These are phyloP conservation scores for Seira musarum DNA, from an alignment of 2,888 invertebrate genomes.

Conservation along the genomic window DNA sequence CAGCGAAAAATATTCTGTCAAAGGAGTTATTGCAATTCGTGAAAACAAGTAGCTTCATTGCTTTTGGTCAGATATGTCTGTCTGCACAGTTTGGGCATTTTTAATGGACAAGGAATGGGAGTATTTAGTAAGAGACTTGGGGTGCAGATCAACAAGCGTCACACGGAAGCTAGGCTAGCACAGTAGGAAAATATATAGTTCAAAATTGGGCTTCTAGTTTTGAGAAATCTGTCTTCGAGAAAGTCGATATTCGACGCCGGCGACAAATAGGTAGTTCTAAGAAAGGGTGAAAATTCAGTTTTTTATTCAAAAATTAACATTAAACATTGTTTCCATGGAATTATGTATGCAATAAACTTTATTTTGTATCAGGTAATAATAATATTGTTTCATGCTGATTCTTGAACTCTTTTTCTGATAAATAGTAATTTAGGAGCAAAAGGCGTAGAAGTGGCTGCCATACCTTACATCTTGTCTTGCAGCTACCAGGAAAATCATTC, in stretches of 20 bases:
- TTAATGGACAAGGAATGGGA: too few relatives aligned
- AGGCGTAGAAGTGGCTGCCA: too few relatives aligned
- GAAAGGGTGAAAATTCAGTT: neutral
- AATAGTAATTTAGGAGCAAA: too few relatives aligned
- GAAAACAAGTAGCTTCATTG: slow-evolving; percentile 58
- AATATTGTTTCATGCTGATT: too few relatives aligned
- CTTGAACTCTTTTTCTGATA: too few relatives aligned
- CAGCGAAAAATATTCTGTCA: slow-evolving; percentile 52
- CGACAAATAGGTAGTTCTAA: neutral
- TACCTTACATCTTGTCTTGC: too few relatives aligned
- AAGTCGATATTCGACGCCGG: neutral
- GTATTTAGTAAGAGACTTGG: too few relatives aligned
- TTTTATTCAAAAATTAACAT: too few relatives aligned
- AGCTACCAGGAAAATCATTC: too few relatives aligned
- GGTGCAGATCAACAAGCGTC: slow-evolving; percentile 37
- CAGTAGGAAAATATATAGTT: slow-evolving; percentile 39
- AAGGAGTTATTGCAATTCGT: slow-evolving; percentile 32
- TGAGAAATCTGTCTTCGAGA: slow-evolving; percentile 53
- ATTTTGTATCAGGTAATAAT: too few relatives aligned
- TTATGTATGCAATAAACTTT: too few relatives aligned
- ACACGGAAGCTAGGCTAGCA: slow-evolving; percentile 44
- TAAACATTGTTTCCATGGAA: too few relatives aligned
- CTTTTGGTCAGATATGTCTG: slow-evolving; percentile 38
- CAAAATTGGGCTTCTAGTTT: slow-evolving; percentile 52
- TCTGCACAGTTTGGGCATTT: neutral